Base-by-base conservation (phyloP, 2,113 vertebrate species). In the Bubo blakistoni region DNA sequence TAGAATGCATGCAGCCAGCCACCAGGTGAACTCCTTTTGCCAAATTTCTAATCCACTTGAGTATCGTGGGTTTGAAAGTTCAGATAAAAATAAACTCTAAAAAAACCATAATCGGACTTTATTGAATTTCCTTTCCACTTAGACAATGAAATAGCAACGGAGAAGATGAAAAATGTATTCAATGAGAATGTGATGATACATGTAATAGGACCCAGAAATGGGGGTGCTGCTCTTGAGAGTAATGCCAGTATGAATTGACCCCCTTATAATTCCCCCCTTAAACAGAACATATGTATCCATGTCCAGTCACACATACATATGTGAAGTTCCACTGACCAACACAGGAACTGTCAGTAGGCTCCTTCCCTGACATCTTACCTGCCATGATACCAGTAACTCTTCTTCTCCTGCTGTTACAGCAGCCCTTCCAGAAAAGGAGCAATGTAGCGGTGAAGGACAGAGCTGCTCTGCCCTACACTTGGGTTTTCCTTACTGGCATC, bases 51-150 rank as follows among this genome's bases (percentile, higher is more conserved):
- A 95, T 77, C 79, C 69, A 66, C 63, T 92, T 49, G 58, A 83
- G 67, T 66, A 62, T 27, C 2, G 0, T 25, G 38, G 51, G 67
- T 90, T 90, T 86, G 55, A 96, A 90, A 96, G 88, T 86, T 90
- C 94, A 96, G 79, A 47, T 67, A 88, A 91, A 91, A 93, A 91
- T 59, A 76, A 94, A 87, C 91, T 84, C 34, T 51, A 22, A 71
- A 22, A 88, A 71, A 63, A 73, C 1, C 36, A 73, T 24, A 88
- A 87, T 38, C 49, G 87, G 93, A 85, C 25, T n/a, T 85, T 73
- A 88, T 55, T 94, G 82, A 92, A 83, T 93, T 96, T 95, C 79
- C 49, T 82, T 85, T 88, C 67, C 42, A 90, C 79, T 93, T 90
- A 86, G 79, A 93, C 92, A 95, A 82, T 70, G 58, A 94, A 91